Base-by-base conservation (phyloP, 2,797 vertebrate genomes). In the Gallinago stenura region DNA sequence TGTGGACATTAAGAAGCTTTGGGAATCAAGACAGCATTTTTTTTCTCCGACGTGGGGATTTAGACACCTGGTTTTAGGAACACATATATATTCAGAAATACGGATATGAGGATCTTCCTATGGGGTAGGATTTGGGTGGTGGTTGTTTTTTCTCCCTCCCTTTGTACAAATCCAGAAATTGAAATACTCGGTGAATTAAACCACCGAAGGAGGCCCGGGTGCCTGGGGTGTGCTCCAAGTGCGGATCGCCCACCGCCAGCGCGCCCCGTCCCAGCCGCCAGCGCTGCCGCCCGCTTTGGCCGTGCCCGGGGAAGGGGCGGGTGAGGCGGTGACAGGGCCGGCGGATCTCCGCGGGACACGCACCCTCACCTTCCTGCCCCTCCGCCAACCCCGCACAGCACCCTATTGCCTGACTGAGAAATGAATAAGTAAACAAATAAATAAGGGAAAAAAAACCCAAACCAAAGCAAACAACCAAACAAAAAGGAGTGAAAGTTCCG, bases 61-160 rank as follows among this genome's bases (percentile, higher is more conserved):
- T 35, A 54, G 37, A 69, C 51, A 35, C 9, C 39, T 31, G 53
- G 25, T 61, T 71, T 69, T 50, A 69, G 28, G 37, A 80, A 50
- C 3, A 26, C 16, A 39, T 39, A 13, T 39, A 3, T 12, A 50
- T 10, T 50, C 15, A 61, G 30, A 61, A 58, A 61, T 6, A 16
- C 0, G 0, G 15, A 5, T 39, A 15, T 1, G 25, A 31, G 5
- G 56, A 57, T 14, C 33, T 33, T 15, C 14, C 15, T 24, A 4
- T 2, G 26, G 14, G 2, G 15, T 37, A 25, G 15, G 57, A 11
- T 37, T 37, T 41, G 26, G 18, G 24, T 30, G 28, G 28, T 30
- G 51, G 10, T 18, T 45, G 37, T 48, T 14, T 15, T 1, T 6
- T 53, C 2, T 4, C 4, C 1, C 2, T 10, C 6, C 3, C 33